phyloP scores from a whole-genome alignment of 2,797 vertebrate genomes.

The Myotis myotis region DNA sequence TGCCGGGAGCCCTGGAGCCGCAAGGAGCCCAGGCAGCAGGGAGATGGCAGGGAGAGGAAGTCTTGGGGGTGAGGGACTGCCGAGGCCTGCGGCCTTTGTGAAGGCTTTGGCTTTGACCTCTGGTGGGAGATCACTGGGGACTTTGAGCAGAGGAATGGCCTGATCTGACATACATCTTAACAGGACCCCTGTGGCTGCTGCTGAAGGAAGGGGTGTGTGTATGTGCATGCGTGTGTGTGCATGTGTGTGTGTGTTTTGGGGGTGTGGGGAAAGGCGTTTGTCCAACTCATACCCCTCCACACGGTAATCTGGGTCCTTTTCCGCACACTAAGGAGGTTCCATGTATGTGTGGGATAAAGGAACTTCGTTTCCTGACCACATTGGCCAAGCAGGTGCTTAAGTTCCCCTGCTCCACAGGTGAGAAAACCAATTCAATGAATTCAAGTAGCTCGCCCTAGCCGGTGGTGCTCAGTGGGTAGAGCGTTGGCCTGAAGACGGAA shows the following conservation, averaged over 20 bases:
- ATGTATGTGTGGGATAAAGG: too few species aligned
- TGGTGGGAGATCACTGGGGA: neutral
- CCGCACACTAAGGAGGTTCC: neutral
- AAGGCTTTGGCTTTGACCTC: neutral
- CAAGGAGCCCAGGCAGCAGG: neutral
- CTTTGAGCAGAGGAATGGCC: neutral
- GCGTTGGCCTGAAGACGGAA: too few species aligned
- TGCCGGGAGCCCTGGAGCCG: neutral
- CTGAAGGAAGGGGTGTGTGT: neutral
- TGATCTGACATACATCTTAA: neutral
- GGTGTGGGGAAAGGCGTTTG: neutral
- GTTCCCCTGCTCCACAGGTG: neutral
- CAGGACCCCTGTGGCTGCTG: neutral
- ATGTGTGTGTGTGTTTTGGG: too few species aligned
- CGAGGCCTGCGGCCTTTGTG: neutral
- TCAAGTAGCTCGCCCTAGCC: too few species aligned
- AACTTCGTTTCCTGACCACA: too few species aligned
- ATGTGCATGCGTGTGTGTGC: neutral
- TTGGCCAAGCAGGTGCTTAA: neutral
- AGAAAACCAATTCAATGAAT: neutral
- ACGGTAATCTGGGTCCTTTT: neutral
- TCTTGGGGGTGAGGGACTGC: neutral
- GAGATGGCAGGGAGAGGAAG: neutral
- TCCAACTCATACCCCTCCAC: neutral
- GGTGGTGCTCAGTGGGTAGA: too few species aligned